Conservation (phyloP, 1,140 invertebrate genomes). For the Drosophila quadrilineata region DNA sequence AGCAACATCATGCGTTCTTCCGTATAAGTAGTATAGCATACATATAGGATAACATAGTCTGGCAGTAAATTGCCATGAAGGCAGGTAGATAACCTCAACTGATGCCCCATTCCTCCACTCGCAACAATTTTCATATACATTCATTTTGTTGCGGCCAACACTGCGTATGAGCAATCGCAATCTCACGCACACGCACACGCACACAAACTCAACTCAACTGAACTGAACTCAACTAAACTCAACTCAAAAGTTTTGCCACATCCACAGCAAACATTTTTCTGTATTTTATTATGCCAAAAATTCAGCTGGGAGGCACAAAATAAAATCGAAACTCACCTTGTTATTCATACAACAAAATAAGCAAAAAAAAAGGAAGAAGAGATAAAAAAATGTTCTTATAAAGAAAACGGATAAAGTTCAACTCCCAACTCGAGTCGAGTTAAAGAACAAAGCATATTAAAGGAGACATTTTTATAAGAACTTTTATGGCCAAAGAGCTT, state of each 20-base stretch:
- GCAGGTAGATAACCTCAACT: not conserved
- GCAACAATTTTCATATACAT: slow-evolving; percentile 7
- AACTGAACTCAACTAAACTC: too few species aligned
- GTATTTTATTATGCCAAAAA: slow-evolving; percentile 21
- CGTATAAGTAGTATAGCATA: not conserved
- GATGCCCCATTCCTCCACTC: slow-evolving; percentile 17
- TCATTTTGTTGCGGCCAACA: slow-evolving; percentile 25
- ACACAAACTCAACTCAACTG: too few species aligned
- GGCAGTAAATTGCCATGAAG: slow-evolving; percentile 29
- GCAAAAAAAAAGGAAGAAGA: not conserved
- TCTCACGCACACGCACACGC: slow-evolving; percentile 44
- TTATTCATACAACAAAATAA: slow-evolving; percentile 10
- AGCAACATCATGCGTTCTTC: slow-evolving; percentile 28
- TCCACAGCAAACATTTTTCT: not conserved
- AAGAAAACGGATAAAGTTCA: not conserved
- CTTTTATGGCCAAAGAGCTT: too few species aligned
- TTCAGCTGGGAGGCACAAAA: slow-evolving; percentile 30
- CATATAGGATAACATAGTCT: too few species aligned
- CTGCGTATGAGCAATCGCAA: slow-evolving; percentile 67
- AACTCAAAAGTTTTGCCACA: slow-evolving; percentile 16
- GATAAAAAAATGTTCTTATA: not conserved
- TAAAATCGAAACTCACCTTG: slow-evolving; percentile 54
- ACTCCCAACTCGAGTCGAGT: too few species aligned
- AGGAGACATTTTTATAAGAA: too few species aligned
- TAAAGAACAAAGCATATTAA: too few species aligned